These are phyloP conservation scores for Agrilus mali DNA, from an alignment of 2,888 invertebrate species.

Conservation along the genomic window DNA sequence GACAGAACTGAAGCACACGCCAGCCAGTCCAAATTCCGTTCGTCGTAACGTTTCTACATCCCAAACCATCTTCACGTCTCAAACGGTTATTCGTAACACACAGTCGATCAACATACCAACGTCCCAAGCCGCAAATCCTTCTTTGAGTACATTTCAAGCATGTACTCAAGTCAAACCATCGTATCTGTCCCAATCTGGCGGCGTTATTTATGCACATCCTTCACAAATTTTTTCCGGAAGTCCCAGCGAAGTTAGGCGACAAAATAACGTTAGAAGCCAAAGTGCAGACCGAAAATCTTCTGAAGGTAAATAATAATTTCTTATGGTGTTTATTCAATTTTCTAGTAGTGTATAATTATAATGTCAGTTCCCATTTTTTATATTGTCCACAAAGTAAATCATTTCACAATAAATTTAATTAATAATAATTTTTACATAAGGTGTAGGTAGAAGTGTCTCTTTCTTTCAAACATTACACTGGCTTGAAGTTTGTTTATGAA, in stretches of 20 bases:
- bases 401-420: no score
- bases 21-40: constrained; percentile 68
- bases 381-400: no score
- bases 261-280: constrained; percentile 43
- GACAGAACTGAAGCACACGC: constrained; percentile 74
- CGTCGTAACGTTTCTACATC: constrained; percentile 38
- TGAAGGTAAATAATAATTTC: constrained; percentile 33
- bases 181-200: constrained; percentile 30
- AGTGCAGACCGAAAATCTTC: constrained; percentile 45
- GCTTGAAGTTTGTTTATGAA: no score
- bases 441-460: no score
- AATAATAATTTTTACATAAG: no score
- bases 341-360: background rate
- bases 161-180: constrained; percentile 27
- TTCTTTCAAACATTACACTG: no score
- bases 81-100: constrained; percentile 6
- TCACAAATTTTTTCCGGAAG: constrained; percentile 36
- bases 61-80: constrained; percentile 22
- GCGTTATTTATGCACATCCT: constrained; percentile 42
- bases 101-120: constrained; percentile 6
- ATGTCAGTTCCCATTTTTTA: no score
- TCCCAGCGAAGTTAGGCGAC: constrained; percentile 39
- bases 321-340: background rate
- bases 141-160: constrained; percentile 31
- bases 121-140: constrained; percentile 20